These are phyloP conservation scores for Hoplostethus mediterraneus DNA, from an alignment of 2,797 vertebrate species.

Conservation along the genomic window DNA sequence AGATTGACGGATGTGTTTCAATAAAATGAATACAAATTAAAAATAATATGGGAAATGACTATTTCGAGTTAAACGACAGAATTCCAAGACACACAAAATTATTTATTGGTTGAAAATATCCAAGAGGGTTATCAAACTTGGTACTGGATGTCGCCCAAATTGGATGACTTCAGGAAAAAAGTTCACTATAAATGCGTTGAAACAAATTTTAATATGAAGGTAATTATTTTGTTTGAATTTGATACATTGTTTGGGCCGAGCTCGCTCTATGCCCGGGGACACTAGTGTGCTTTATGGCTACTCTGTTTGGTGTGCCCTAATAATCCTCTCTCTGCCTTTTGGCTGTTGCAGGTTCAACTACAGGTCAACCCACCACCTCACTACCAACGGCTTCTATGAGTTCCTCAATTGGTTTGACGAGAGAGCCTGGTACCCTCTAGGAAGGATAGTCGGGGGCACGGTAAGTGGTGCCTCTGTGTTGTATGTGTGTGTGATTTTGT, in stretches of 20 bases:
- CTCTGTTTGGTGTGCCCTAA: neutral
- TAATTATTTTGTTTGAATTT: neutral
- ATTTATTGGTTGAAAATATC: neutral
- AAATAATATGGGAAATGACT: neutral
- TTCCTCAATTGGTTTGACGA: slow-evolving; percentile 96
- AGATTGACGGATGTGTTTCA: neutral
- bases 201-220: slow-evolving; percentile 3
- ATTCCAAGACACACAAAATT: neutral
- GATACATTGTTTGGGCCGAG: neutral
- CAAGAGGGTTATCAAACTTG: neutral
- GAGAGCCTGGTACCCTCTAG: slow-evolving; percentile 93
- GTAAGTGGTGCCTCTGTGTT: slow-evolving; percentile 77
- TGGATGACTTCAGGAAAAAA: neutral
- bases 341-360: slow-evolving; percentile 88
- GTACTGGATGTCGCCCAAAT: neutral
- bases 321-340: slow-evolving; percentile 34
- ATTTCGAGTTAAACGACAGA: too few relatives aligned
- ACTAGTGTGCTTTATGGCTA: neutral
- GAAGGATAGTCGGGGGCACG: slow-evolving; percentile 93
- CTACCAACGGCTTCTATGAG: slow-evolving; percentile 93
- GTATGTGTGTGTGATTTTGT: neutral
- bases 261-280: neutral
- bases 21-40: neutral
- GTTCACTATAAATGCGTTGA: neutral
- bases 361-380: slow-evolving; percentile 93